A percentile compares a stretch with the other conserved stretches of the same genome.
These are phyloP conservation scores for Erebia ligea DNA, from an alignment of 2,888 invertebrate species.

Conservation along the genomic window DNA sequence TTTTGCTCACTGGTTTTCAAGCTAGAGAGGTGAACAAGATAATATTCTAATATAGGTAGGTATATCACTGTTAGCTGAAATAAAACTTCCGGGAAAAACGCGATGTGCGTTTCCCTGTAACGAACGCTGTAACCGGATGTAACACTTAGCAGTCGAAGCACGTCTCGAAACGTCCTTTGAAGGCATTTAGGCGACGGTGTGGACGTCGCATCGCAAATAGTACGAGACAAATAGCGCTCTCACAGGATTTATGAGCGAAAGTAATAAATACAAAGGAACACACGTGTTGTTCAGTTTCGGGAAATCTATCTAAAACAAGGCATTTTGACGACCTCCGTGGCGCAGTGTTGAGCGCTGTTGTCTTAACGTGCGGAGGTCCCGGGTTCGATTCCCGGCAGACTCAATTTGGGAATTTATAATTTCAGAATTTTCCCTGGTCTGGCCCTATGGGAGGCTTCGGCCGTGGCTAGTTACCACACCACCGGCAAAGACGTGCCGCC, in stretches of 20 bases:
- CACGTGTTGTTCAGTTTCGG: not conserved
- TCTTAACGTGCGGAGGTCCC: too few species aligned
- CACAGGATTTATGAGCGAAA: constrained; percentile 32
- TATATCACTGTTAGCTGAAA: constrained; percentile 4
- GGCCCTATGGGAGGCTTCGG: too few species aligned
- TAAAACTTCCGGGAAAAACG: constrained; percentile 13
- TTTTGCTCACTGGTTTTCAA: too few species aligned
- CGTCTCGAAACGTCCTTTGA: constrained; percentile 37
- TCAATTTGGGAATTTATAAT: too few species aligned
- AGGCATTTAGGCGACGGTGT: constrained; percentile 40
- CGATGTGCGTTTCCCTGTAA: constrained; percentile 11
- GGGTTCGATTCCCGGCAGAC: too few species aligned
- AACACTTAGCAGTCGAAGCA: constrained; percentile 30
- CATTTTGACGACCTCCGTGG: too few species aligned
- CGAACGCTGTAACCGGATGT: constrained; percentile 11
- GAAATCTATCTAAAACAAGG: too few species aligned
- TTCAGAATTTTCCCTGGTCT: too few species aligned
- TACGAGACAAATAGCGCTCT: constrained; percentile 33
- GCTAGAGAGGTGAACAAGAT: too few species aligned
- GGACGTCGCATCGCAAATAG: constrained; percentile 37
- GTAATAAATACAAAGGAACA: constrained; percentile 21
- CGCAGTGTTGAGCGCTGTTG: too few species aligned
- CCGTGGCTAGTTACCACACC: too few species aligned
- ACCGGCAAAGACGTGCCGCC: too few species aligned
- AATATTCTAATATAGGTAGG: not conserved